phyloP scores from a whole-genome alignment of 2,888 invertebrate species.

The Agrochola lota region DNA sequence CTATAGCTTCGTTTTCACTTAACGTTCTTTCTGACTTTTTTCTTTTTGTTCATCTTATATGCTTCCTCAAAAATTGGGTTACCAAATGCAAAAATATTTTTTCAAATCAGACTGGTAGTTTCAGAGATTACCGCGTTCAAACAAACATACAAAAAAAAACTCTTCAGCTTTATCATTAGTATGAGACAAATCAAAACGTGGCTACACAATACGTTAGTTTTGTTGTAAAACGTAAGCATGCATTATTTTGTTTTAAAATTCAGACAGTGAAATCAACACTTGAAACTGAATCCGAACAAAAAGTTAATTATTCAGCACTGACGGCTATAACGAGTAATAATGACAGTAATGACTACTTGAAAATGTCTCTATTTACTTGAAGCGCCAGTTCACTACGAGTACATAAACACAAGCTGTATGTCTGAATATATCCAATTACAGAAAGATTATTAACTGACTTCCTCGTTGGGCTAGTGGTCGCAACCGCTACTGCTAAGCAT shows the following conservation, averaged over 20 bases:
- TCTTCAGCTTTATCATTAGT: no score
- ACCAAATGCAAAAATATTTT: no score
- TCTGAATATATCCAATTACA: no score
- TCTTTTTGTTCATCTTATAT: no score
- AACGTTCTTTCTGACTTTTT: no score
- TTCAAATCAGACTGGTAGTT: no score
- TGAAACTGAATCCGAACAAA: conserved; percentile 34
- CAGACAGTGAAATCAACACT: conserved; percentile 20
- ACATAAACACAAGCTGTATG: neutral
- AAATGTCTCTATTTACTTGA: conserved; percentile 26
- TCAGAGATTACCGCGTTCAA: no score
- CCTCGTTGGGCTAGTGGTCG: neutral
- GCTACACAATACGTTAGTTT: neutral
- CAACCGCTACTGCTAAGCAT: neutral
- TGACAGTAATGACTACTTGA: conserved; percentile 16
- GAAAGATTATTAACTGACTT: no score
- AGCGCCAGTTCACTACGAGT: conserved; percentile 3
- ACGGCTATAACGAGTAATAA: conserved; percentile 20
- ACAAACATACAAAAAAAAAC: no score
- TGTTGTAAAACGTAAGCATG: neutral
- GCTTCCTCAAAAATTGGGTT: no score
- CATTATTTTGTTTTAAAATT: conserved; percentile 15
- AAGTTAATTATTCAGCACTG: conserved; percentile 39
- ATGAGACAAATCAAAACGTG: neutral
- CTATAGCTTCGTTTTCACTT: no score